Base-by-base conservation (phyloP, 1,140 invertebrate genomes). In the Neocloeon triangulifer region DNA sequence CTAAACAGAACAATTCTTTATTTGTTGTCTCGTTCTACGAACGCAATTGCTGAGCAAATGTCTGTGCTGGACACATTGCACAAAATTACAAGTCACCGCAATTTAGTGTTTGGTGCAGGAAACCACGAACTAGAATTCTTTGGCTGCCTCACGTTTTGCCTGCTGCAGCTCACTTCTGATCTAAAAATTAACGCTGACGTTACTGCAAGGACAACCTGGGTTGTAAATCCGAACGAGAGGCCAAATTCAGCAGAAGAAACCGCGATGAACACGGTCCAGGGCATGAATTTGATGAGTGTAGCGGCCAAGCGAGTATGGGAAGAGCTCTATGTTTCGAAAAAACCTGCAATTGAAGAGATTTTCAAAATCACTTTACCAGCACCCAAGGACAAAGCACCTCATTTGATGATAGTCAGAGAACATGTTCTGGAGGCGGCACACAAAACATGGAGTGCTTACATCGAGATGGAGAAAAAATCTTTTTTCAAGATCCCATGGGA, bases 51-150 rank as follows among this genome's bases (percentile, higher is more conserved):
- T 1, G 81, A 88, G 51, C 86, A 92, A 53, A 85, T 86, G 68
- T 73, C 75, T 8, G 79, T 94, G 6, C 55, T 95, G 34, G 86
- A 95, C 50, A 73, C 85, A 1, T 59, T 97, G 19, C 88, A 94
- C 49, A 92, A 91, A 56, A 60, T 97, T 6, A 86, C 85, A 8
- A 84, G 68, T 34, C 74, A 78, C 41, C 62, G 61, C 57, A 62
- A 43, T 38, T 56, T 95, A 1, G 72, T 97, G 26, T 89, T 97
- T 49, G 86, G 86, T 10, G 78, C 85, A 25, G 80, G 80, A 7
- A 96, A 95, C 55, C 84, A 86, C 46, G 88, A 95, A 48, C 53
- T 82, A 20, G 88, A 95, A 47, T 97, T 95, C 48, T 78, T 96
- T 35, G 86, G 84, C 2, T 94, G 91, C 49, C 56, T 98, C 4